Base-by-base conservation (phyloP, 1,140 invertebrate species). In the Lasioglossum baleicum region DNA sequence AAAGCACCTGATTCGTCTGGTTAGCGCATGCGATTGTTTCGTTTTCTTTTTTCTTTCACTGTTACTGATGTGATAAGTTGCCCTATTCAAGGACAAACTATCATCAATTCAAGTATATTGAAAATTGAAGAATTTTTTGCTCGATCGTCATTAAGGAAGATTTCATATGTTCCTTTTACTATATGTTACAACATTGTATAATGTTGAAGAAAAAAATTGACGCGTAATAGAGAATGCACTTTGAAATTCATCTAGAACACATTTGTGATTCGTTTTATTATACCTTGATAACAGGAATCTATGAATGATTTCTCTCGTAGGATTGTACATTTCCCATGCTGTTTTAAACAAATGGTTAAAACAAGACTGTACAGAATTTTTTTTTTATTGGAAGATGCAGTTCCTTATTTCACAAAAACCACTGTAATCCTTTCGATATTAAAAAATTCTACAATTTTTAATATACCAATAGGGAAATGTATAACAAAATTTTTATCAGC, bases 1-100 rank as follows among this genome's bases (percentile, higher is more conserved):
- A 77, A 87, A 84, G 76, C 84, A 84, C 79, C 76, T 88, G 75
- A 83, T 72, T 64, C 75, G 53, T 67, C 53, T 63, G 65, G 74
- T 85, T 73, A 73, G 82, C 78, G 86, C 71, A 74, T 56, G 48
- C 20, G 26, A 75, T 81, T 83, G 42, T 83, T 68, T 60, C 56
- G 17, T 58, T 22, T 58, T 75, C 48, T 51, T 71, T 75, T 67
- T 61, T 42, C 65, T 58, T 67, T 86, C 61, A 81, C 64, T 60
- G 58, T 53, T 83, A 75, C 51, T 26, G 20, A 68, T 71, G 11
- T 66, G 71, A 61, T 83, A 53, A 80, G 69, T 51, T 83, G 42
- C 64, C 13, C 31, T 85, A 76, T 79, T 84, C 82, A 81, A 77
- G 53, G 26, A 48, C 10, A 56, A 42, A 53, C 35, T 58, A 69